phyloP scores from a whole-genome alignment of 2,888 invertebrate genomes.

The Cristatella mucedo region DNA sequence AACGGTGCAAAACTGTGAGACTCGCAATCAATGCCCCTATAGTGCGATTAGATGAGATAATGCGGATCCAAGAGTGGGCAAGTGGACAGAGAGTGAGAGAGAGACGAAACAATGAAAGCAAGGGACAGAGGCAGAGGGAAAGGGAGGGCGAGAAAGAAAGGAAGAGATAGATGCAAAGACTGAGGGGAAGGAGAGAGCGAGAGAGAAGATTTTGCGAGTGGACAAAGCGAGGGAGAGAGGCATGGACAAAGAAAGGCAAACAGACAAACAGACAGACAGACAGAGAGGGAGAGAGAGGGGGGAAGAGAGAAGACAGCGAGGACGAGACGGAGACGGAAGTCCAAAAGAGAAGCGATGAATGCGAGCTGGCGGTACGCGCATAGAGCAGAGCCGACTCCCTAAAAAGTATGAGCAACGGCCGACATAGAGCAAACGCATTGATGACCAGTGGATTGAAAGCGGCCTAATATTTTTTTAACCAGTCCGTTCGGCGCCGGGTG shows the following conservation, averaged over 20 bases:
- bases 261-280: neutral
- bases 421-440: too few relatives aligned
- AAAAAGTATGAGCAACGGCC: too few relatives aligned
- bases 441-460: too few relatives aligned
- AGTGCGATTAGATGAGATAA: too few relatives aligned
- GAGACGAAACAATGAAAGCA: neutral
- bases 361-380: neutral
- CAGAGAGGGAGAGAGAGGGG: neutral
- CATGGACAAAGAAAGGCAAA: neutral
- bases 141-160: conserved; percentile 1
- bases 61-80: too few relatives aligned
- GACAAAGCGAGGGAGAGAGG: neutral
- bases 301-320: neutral
- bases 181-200: neutral
- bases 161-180: neutral
- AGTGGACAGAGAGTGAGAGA: neutral
- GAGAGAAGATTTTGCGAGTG: neutral
- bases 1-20: too few relatives aligned
- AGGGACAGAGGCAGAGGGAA: neutral
- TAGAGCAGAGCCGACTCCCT: too few relatives aligned
- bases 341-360: neutral
- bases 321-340: conserved; percentile 4
- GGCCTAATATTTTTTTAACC: too few relatives aligned
- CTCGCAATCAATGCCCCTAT: too few relatives aligned
- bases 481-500: too few relatives aligned